These are phyloP conservation scores for Microctenopoma lineatum DNA, from an alignment of 2,797 vertebrate species.

Conservation along the genomic window DNA sequence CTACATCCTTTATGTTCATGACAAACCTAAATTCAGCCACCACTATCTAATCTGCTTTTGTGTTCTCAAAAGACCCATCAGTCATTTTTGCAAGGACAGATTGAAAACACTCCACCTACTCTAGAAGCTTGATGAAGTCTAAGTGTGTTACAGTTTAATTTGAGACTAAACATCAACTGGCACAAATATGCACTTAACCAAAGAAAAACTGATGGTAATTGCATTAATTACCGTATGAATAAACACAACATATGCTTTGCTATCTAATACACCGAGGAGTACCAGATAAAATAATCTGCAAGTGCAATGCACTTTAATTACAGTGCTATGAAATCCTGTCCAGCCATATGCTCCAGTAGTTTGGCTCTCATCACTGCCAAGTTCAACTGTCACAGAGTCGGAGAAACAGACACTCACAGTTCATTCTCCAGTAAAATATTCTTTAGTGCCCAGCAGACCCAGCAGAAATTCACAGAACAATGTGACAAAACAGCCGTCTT, in stretches of 20 bases:
- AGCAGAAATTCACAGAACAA: conserved; percentile 13
- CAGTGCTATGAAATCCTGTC: conserved; percentile 35
- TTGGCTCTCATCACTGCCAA: conserved; percentile 57
- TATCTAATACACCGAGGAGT: conserved; percentile 32
- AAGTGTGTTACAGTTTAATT: neutral
- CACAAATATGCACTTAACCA: conserved; percentile 5
- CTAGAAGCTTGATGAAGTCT: neutral
- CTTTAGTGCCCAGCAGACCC: conserved; percentile 24
- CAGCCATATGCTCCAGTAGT: conserved; percentile 46
- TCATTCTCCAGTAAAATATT: conserved; percentile 28
- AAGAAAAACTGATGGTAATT: conserved; percentile 2
- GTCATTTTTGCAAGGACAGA: conserved; percentile 40
- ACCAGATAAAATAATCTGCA: conserved; percentile 46
- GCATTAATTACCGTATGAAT: conserved; percentile 23
- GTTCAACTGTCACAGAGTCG: conserved; percentile 44
- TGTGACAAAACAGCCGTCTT: neutral
- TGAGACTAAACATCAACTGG: neutral
- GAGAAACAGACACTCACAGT: conserved; percentile 55
- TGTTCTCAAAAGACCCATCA: conserved; percentile 41
- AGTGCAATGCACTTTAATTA: conserved; percentile 70
- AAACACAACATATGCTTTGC: conserved; percentile 25
- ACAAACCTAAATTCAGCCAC: conserved; percentile 57
- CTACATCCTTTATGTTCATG: conserved; percentile 57
- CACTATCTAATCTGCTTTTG: conserved; percentile 75
- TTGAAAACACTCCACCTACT: neutral